Percentiles rank a stretch among this genome's conserved stretches.
Evolutionary conservation across 2,797 vertebrate species (phyloP).

Genomic region (Luscinia megarhynchos): DNA sequence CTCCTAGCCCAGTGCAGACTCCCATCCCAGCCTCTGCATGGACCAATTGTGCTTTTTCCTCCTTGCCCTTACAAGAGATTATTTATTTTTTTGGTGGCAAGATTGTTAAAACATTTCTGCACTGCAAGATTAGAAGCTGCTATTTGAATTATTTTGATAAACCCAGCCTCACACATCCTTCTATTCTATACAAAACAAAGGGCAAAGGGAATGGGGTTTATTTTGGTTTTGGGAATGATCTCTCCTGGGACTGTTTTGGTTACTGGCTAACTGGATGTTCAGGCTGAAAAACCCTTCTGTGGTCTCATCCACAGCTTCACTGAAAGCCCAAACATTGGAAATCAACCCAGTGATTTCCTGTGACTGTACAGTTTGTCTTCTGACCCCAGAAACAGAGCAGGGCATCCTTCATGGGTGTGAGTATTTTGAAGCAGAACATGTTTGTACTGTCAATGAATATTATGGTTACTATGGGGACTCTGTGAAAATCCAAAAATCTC

Average conservation of each 20-base stretch:
- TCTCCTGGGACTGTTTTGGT: background rate
- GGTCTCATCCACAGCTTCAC: background rate
- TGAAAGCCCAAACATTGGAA: background rate
- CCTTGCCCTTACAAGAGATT: background rate
- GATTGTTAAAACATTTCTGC: conserved; percentile 43
- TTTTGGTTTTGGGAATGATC: background rate
- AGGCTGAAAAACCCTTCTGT: background rate
- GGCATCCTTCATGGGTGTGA: background rate
- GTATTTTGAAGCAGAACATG: background rate
- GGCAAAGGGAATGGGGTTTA: background rate
- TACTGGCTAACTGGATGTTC: background rate
- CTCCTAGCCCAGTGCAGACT: background rate
- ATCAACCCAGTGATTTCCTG: background rate
- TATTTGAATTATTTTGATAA: conserved; percentile 20
- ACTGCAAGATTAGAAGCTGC: conserved; percentile 33
- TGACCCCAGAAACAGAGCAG: background rate
- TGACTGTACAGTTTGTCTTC: background rate
- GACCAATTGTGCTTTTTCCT: background rate
- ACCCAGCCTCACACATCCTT: conserved; percentile 56
- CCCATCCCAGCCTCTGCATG: background rate
- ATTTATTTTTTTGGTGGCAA: background rate
- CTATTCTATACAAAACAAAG: conserved; percentile 59
- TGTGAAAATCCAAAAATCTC: background rate
- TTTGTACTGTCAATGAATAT: background rate
- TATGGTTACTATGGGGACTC: background rate